Evolutionary conservation across 2,888 invertebrate species (phyloP).

Genomic region (Morpho deidamia): DNA sequence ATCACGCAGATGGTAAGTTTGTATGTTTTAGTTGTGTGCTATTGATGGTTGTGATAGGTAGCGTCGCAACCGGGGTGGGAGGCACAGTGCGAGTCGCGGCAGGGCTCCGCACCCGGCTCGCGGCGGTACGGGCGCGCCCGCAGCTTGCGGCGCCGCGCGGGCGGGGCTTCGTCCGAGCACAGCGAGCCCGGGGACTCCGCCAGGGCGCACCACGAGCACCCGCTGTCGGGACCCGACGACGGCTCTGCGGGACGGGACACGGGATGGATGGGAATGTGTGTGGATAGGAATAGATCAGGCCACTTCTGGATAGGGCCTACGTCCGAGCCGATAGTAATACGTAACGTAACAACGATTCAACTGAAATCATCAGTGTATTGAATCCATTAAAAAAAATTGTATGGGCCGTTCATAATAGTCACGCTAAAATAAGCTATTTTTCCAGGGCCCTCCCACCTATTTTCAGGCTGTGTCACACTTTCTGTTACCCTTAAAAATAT

Average conservation of each 20-base stretch:
- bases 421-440: too few relatives aligned
- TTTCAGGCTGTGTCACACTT: too few relatives aligned
- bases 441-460: too few relatives aligned
- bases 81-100: constrained; percentile 26
- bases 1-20: background rate
- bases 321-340: too few relatives aligned
- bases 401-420: too few relatives aligned
- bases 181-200: constrained; percentile 27
- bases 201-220: constrained; percentile 53
- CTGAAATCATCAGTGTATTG: background rate
- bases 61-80: constrained; percentile 20
- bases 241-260: constrained; percentile 43
- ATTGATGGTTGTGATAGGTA: constrained; percentile 23
- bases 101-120: constrained; percentile 13
- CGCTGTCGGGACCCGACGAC: constrained; percentile 42
- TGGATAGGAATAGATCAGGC: too few relatives aligned
- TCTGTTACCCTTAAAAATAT: too few relatives aligned
- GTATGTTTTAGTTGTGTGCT: constrained; percentile 16
- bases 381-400: too few relatives aligned
- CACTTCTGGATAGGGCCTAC: too few relatives aligned
- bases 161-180: constrained; percentile 18
- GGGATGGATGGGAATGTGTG: background rate
- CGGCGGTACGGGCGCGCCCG: constrained; percentile 30
- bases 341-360: too few relatives aligned
- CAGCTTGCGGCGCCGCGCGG: constrained; percentile 28